phyloP scores from a whole-genome alignment of 1,140 invertebrate species.

The Cydia pomonella region DNA sequence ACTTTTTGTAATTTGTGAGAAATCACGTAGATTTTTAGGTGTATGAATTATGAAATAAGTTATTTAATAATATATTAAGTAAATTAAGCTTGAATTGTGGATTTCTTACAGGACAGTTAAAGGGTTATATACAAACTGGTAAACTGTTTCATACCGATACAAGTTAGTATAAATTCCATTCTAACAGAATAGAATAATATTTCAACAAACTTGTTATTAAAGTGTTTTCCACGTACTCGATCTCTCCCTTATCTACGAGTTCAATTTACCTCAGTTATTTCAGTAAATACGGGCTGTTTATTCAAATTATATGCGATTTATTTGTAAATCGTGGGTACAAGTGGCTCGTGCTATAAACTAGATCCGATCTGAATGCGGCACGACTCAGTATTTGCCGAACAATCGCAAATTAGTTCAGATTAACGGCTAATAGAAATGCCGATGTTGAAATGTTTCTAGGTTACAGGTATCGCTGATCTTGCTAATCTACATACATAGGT shows the following conservation, averaged over 20 bases:
- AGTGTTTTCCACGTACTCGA: slow-evolving; percentile 5
- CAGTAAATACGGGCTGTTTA: slow-evolving; percentile 30
- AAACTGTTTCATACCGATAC: too few species aligned
- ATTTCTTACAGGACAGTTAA: too few species aligned
- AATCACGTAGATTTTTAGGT: too few species aligned
- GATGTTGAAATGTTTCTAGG: slow-evolving; percentile 15
- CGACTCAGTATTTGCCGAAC: slow-evolving; percentile 19
- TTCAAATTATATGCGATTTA: slow-evolving; percentile 11
- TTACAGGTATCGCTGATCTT: not conserved
- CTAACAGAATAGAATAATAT: not conserved
- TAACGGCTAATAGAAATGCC: slow-evolving; percentile 22
- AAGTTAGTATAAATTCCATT: not conserved
- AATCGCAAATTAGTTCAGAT: slow-evolving; percentile 23
- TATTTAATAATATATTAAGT: too few species aligned
- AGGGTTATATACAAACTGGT: too few species aligned
- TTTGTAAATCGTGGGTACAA: slow-evolving; percentile 15
- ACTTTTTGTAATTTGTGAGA: too few species aligned
- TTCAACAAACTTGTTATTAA: not conserved
- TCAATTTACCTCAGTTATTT: slow-evolving; percentile 3
- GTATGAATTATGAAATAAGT: too few species aligned
- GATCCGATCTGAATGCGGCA: slow-evolving; percentile 23
- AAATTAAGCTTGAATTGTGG: too few species aligned
- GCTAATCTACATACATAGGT: not conserved
- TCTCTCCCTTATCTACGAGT: not conserved
- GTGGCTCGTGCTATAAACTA: slow-evolving; percentile 32